Conservation (phyloP, 2,797 vertebrate species). For the Neosilurus hyrtlii region DNA sequence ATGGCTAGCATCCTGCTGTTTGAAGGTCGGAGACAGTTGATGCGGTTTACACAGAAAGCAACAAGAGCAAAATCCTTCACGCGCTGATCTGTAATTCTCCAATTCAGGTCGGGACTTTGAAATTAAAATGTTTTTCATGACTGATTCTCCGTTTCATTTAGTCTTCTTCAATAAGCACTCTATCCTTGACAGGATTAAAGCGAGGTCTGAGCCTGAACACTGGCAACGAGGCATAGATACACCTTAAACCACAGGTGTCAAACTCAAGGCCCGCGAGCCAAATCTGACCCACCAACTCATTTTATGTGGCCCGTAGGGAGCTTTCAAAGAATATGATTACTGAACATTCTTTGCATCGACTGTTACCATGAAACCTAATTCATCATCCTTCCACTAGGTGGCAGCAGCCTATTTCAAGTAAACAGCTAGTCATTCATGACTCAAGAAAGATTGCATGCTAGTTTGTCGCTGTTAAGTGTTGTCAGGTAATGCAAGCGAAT, state of each 20-base stretch:
- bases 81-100: neutral
- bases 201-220: neutral
- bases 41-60: constrained; percentile 55
- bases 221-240: neutral
- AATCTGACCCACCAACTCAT: too few species aligned
- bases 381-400: too few species aligned
- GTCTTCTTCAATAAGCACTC: neutral
- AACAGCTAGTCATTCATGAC: too few species aligned
- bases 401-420: too few species aligned
- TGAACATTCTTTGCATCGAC: too few species aligned
- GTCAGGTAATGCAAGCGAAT: too few species aligned
- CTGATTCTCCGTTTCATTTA: neutral
- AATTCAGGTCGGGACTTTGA: neutral
- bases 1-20: constrained; percentile 88
- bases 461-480: too few species aligned
- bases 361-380: too few species aligned
- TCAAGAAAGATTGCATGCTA: too few species aligned
- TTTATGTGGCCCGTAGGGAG: too few species aligned
- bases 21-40: constrained; percentile 85
- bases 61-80: constrained; percentile 38
- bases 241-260: neutral
- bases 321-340: too few species aligned
- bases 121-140: neutral
- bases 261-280: too few species aligned
- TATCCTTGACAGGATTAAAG: neutral